A percentile compares a stretch with the other conserved stretches of the same genome.
Evolutionary conservation across 2,113 vertebrate species (phyloP).

Genomic region (Syrmaticus mikado): DNA sequence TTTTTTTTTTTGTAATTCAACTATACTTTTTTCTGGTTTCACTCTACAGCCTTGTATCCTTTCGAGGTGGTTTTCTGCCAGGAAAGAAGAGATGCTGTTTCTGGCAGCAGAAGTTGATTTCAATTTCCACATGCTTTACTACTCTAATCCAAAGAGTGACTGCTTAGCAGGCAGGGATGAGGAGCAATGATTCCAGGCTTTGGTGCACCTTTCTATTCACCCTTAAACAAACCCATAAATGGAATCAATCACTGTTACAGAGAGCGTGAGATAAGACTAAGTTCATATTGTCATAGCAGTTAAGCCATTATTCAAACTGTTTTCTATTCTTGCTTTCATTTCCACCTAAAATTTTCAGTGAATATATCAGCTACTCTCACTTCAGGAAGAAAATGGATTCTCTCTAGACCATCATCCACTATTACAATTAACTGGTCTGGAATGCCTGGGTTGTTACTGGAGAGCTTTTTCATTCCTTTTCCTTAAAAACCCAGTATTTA

Average conservation of each 20-base stretch:
- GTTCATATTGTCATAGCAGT: neutral
- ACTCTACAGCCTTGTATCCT: neutral
- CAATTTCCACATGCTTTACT: neutral
- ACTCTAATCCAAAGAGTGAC: neutral
- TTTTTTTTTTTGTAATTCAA: neutral
- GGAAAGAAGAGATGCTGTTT: neutral
- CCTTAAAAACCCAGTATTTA: neutral
- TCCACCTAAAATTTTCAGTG: neutral
- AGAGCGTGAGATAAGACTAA: neutral
- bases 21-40: neutral
- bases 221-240: neutral
- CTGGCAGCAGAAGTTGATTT: neutral
- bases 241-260: neutral
- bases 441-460: neutral
- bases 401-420: neutral
- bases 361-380: neutral
- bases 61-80: neutral
- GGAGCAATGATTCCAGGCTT: neutral
- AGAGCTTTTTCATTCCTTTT: constrained; percentile 19
- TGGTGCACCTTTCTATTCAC: neutral
- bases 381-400: neutral
- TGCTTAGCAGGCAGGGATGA: neutral
- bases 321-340: neutral
- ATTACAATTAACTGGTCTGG: neutral
- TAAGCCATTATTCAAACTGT: neutral